Base-by-base conservation (phyloP, 2,113 vertebrate genomes). In the Origma solitaria region DNA sequence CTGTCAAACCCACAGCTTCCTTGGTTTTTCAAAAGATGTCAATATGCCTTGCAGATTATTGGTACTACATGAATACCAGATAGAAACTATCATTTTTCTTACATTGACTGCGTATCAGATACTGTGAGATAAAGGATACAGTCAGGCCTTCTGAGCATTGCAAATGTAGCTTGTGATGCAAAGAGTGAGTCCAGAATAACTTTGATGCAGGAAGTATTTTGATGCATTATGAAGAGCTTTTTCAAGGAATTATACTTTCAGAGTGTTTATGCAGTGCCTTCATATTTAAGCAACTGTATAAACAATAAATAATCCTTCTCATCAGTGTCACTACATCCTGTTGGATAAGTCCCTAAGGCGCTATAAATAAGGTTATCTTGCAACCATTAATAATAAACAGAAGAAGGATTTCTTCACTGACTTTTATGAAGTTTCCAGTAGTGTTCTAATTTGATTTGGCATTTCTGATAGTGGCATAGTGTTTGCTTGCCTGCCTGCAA, bases 241-340 rank as follows among this genome's bases (percentile, higher is more conserved):
- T 87, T 64, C 31, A 87, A 37, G 35, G 42, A 82, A n/a, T 45
- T 30, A 65, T 80, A 37, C 33, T 92, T 92, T 65, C 42, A 53
- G 70, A 45, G 11, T 56, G 45, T 81, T 94, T 92, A 82, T 76
- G 70, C 53, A 69, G 40, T 77, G 60, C 21, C 37, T 82, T 82
- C 57, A 76, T 96, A 56, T 84, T 92, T 94, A 88, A 91, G 49
- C 61, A 87, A 89, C n/a, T 79, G 57, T 80, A 15, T 78, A 87
- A 87, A 92, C 73, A 94, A 94, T 87, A 95, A 94, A 94, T 85
- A 94, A 90, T 94, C 49, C 38, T 92, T 38, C 86, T 80, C 58
- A 90, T 89, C 91, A 92, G 84, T 95, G 78, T 95, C 82, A 91
- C 79, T 90, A 61, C 40, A 80, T 89, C 30, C 53, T 72, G 40